Evolutionary conservation across 2,113 vertebrate species (phyloP).

Genomic region (Helogale parvula): DNA sequence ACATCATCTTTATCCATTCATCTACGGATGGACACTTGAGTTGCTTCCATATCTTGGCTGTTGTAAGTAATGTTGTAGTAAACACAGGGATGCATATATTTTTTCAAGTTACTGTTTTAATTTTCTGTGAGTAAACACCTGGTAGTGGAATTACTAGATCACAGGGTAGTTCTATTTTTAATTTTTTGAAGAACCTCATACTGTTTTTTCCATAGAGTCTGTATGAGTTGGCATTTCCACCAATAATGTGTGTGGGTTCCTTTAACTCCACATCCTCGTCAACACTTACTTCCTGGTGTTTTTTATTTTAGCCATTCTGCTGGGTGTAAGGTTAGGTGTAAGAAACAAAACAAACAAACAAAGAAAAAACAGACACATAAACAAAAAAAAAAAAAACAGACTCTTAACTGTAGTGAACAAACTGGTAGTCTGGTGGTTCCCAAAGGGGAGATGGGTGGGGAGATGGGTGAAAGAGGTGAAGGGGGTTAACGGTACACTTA

Average conservation of each 20-base stretch:
- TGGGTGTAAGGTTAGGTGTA: not conserved
- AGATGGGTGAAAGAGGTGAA: not conserved
- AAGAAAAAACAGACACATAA: not conserved
- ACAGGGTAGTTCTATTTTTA: not conserved
- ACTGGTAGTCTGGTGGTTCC: not conserved
- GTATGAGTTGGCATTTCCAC: not conserved
- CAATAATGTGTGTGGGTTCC: not conserved
- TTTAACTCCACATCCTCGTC: not conserved
- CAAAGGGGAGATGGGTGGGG: not conserved
- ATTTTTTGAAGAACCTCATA: not conserved
- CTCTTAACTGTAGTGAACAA: not conserved
- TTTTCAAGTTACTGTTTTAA: not conserved
- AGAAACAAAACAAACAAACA: not conserved
- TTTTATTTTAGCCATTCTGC: not conserved
- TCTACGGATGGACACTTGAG: not conserved
- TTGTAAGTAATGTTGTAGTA: not conserved
- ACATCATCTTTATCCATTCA: not conserved
- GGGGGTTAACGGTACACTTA: not conserved
- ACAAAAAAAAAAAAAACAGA: not conserved
- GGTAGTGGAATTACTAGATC: not conserved
- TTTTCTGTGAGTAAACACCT: not conserved
- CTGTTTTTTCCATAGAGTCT: not conserved
- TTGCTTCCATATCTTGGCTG: not conserved
- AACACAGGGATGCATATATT: not conserved
- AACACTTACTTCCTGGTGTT: not conserved